phyloP scores from a whole-genome alignment of 2,797 vertebrate species.

The Gymnoscopelus braueri region DNA sequence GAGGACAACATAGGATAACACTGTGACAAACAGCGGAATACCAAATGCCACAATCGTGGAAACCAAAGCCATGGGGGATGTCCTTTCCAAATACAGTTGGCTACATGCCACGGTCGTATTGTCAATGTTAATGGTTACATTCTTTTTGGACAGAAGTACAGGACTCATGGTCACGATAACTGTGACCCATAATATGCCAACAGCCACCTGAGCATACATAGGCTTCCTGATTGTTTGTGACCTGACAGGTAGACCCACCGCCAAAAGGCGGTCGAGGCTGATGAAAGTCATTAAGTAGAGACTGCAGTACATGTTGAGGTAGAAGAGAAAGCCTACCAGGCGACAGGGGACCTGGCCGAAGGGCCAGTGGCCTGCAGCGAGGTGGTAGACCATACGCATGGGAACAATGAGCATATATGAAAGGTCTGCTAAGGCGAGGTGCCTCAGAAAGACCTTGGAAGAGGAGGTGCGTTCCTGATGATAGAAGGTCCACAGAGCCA shows the following conservation, averaged over 20 bases:
- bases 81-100: slow-evolving; percentile 76
- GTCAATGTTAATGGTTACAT: neutral
- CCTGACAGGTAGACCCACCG: slow-evolving; percentile 69
- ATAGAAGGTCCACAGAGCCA: slow-evolving; percentile 79
- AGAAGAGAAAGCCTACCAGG: slow-evolving; percentile 79
- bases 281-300: slow-evolving; percentile 81
- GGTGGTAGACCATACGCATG: slow-evolving; percentile 79
- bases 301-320: slow-evolving; percentile 83
- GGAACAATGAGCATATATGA: slow-evolving; percentile 78
- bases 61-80: slow-evolving; percentile 60
- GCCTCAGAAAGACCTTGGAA: slow-evolving; percentile 74
- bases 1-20: slow-evolving; percentile 74
- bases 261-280: slow-evolving; percentile 78
- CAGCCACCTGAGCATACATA: slow-evolving; percentile 62
- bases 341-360: slow-evolving; percentile 71
- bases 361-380: slow-evolving; percentile 69
- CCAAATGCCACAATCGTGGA: slow-evolving; percentile 76
- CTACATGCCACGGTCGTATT: slow-evolving; percentile 60
- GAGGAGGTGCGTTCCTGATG: slow-evolving; percentile 56
- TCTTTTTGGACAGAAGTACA: slow-evolving; percentile 56
- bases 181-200: slow-evolving; percentile 68
- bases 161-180: slow-evolving; percentile 67
- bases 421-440: slow-evolving; percentile 79
- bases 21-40: slow-evolving; percentile 71
- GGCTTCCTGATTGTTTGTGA: slow-evolving; percentile 63